A percentile compares a stretch with the other conserved stretches of the same genome.
phyloP scores from a whole-genome alignment of 2,888 invertebrate species.

The Liposcelis brunnea region DNA sequence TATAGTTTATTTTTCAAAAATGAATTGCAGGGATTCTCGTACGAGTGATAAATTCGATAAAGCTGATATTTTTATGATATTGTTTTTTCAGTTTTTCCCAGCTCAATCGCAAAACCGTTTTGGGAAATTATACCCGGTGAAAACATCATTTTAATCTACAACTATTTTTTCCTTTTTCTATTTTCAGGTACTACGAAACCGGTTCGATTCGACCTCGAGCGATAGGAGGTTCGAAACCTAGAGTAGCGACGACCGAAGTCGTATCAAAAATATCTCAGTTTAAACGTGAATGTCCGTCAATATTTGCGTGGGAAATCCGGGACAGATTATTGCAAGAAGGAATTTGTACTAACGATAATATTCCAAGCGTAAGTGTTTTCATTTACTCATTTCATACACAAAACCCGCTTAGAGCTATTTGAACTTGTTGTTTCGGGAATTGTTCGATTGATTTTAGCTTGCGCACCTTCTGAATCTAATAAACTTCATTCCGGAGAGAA shows the following conservation, averaged over 20 bases:
- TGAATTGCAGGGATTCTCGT: too few species aligned
- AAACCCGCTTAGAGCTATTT: not conserved
- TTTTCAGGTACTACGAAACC: slow-evolving; percentile 84
- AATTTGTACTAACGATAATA: slow-evolving; percentile 94
- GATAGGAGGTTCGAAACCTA: slow-evolving; percentile 91
- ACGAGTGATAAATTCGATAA: too few species aligned
- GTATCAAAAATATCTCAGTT: slow-evolving; percentile 92
- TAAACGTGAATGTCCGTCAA: slow-evolving; percentile 93
- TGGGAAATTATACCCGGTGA: too few species aligned
- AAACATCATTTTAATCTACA: too few species aligned
- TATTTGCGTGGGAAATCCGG: slow-evolving; percentile 97
- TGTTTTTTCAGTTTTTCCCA: too few species aligned
- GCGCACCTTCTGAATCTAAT: not conserved
- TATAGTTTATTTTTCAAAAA: too few species aligned
- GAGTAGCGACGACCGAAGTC: slow-evolving; percentile 85
- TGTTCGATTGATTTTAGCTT: not conserved
- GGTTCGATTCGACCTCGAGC: slow-evolving; percentile 94
- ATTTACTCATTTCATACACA: slow-evolving; percentile 8
- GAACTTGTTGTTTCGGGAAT: not conserved
- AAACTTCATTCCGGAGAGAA: not conserved
- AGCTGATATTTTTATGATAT: not conserved
- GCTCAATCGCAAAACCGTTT: too few species aligned
- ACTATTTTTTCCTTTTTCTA: too few species aligned
- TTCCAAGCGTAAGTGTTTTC: slow-evolving; percentile 78
- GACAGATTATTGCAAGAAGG: slow-evolving; percentile 86